A percentile compares a stretch with the other conserved stretches of the same genome.
phyloP scores from a whole-genome alignment of 2,113 vertebrate genomes.

The Mormyrus lacerda region DNA sequence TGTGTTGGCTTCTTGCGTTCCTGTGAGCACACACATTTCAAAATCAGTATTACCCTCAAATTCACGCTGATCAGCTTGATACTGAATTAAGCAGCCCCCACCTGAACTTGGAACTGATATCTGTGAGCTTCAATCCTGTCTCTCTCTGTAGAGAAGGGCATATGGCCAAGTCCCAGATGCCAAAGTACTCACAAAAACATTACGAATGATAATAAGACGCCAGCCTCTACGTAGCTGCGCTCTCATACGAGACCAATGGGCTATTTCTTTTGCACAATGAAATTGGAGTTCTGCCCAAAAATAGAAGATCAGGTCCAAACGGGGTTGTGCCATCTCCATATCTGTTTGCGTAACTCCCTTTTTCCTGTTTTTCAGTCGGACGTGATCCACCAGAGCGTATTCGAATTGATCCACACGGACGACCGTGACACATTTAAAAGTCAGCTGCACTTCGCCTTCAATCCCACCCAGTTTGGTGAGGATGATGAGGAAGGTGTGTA shows the following conservation, averaged over 20 bases:
- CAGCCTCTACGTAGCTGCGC: not conserved
- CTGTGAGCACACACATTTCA: not conserved
- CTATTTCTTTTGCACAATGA: not conserved
- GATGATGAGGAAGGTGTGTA: constrained; percentile 38
- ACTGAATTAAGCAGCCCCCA: not conserved
- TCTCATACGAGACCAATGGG: not conserved
- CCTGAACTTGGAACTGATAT: not conserved
- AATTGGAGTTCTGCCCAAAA: not conserved
- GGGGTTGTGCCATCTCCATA: not conserved
- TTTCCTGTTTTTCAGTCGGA: constrained; percentile 52
- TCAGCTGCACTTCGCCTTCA: constrained; percentile 63
- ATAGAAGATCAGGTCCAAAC: not conserved
- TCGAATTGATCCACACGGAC: constrained; percentile 65
- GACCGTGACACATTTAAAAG: constrained; percentile 57
- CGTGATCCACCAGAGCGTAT: constrained; percentile 64
- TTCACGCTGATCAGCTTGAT: not conserved
- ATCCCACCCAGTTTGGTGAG: constrained; percentile 17
- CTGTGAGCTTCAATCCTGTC: not conserved
- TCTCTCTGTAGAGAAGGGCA: not conserved
- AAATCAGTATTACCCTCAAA: not conserved
- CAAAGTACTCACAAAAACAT: too few relatives aligned
- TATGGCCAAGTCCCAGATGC: not conserved
- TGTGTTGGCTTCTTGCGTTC: not conserved
- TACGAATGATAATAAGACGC: not conserved
- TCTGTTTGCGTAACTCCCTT: not conserved